Evolutionary conservation across 2,888 invertebrate genomes (phyloP).

Genomic region (Drosophila mimica): DNA sequence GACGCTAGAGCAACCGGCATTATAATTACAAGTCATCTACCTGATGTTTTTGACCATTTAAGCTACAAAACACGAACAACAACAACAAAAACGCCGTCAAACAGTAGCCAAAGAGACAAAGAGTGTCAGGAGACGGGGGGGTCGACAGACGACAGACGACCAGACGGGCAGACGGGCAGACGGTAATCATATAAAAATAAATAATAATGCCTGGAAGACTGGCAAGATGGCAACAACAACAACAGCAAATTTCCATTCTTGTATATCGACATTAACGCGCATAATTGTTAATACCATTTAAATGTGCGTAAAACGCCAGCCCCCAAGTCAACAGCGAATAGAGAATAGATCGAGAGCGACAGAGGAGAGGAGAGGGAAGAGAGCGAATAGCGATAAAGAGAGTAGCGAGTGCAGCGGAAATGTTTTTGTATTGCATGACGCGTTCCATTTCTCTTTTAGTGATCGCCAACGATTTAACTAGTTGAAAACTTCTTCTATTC

Average conservation of each 20-base stretch:
- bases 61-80: slow-evolving; percentile 63
- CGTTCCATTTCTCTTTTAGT: slow-evolving; percentile 51
- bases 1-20: slow-evolving; percentile 44
- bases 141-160: not conserved
- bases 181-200: slow-evolving; percentile 70
- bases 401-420: slow-evolving; percentile 29
- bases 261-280: slow-evolving; percentile 58
- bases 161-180: slow-evolving; percentile 12
- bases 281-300: slow-evolving; percentile 77
- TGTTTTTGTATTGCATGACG: slow-evolving; percentile 42
- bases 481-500: slow-evolving; percentile 13
- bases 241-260: slow-evolving; percentile 74
- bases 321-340: slow-evolving; percentile 60
- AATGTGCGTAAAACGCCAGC: slow-evolving; percentile 55
- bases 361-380: slow-evolving; percentile 13
- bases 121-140: not conserved
- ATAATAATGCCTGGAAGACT: slow-evolving; percentile 53
- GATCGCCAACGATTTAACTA: slow-evolving; percentile 32
- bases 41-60: slow-evolving; percentile 80
- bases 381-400: slow-evolving; percentile 44
- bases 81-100: slow-evolving; percentile 27
- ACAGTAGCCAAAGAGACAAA: slow-evolving; percentile 60
- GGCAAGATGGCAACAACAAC: not conserved
- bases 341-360: slow-evolving; percentile 15
- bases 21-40: slow-evolving; percentile 79